These are phyloP conservation scores for Coreius guichenoti DNA, from an alignment of 2,797 vertebrate species.

Conservation along the genomic window DNA sequence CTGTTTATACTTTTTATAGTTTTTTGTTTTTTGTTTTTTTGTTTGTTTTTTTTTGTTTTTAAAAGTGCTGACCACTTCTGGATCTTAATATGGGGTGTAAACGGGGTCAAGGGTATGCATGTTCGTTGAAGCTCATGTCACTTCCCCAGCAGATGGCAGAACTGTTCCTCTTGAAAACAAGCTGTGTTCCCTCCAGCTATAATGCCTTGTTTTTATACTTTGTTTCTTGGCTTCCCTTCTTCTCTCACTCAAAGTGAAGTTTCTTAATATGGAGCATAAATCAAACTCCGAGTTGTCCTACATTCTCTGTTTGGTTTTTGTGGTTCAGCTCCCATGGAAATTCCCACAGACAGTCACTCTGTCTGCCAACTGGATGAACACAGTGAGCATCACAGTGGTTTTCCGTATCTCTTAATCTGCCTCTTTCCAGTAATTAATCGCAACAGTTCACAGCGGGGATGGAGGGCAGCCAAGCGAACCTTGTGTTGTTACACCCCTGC, in stretches of 20 bases:
- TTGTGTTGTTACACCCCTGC: background rate
- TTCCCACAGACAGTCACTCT: conserved; percentile 14
- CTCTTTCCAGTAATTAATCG: background rate
- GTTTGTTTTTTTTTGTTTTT: too few relatives aligned
- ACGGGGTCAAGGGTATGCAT: background rate
- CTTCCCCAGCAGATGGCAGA: conserved; percentile 51
- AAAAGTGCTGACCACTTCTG: background rate
- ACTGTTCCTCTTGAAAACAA: conserved; percentile 6
- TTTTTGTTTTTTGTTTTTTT: background rate
- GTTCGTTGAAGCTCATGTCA: background rate
- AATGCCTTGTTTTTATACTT: conserved; percentile 19
- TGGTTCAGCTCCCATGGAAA: conserved; percentile 32
- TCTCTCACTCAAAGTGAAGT: background rate
- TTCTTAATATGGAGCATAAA: conserved; percentile 54
- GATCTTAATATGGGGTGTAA: background rate
- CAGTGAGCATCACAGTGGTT: background rate
- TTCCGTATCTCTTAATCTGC: background rate
- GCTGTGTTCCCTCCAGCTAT: background rate
- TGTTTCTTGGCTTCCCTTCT: background rate
- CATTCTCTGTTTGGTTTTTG: conserved; percentile 35
- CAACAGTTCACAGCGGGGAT: background rate
- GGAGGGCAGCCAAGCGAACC: background rate
- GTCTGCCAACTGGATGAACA: conserved; percentile 16
- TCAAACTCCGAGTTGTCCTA: conserved; percentile 49
- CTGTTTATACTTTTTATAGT: background rate